Percentiles rank a stretch among this genome's conserved stretches.
Conservation (phyloP, 2,888 invertebrate species). For the Eudasyphora cyanicolor region DNA sequence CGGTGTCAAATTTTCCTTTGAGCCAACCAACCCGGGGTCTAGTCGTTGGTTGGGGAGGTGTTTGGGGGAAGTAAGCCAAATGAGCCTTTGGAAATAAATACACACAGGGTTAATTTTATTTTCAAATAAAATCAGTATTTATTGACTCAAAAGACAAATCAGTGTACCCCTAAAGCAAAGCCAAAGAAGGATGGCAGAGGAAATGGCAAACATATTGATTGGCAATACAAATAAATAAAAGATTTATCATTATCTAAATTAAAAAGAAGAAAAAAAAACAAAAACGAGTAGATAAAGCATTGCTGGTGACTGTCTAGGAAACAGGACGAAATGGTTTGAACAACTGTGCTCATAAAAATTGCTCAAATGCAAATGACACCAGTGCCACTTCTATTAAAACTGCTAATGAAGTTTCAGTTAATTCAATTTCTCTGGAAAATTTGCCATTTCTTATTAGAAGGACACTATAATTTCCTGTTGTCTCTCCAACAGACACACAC, state of each 20-base stretch:
- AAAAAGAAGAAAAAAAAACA: constrained; percentile 31
- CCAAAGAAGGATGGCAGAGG: constrained; percentile 10
- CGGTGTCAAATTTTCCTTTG: not conserved
- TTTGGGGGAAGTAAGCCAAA: not conserved
- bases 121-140: constrained; percentile 51
- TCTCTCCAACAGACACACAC: not conserved
- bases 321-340: not conserved
- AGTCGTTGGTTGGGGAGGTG: no score
- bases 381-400: constrained; percentile 21
- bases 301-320: no score
- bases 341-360: constrained; percentile 39
- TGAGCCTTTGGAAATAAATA: not conserved
- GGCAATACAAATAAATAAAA: constrained; percentile 41
- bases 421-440: constrained; percentile 54
- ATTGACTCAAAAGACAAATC: constrained; percentile 20
- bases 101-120: constrained; percentile 45
- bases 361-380: constrained; percentile 39
- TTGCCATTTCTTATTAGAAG: constrained; percentile 26
- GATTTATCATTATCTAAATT: constrained; percentile 44
- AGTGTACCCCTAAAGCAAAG: no score
- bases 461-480: constrained; percentile 8
- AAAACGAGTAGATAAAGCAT: not conserved
- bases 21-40: no score
- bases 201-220: not conserved
- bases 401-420: constrained; percentile 60